These are phyloP conservation scores for Herpailurus yagouaroundi DNA, from an alignment of 2,113 vertebrate genomes.

Conservation along the genomic window DNA sequence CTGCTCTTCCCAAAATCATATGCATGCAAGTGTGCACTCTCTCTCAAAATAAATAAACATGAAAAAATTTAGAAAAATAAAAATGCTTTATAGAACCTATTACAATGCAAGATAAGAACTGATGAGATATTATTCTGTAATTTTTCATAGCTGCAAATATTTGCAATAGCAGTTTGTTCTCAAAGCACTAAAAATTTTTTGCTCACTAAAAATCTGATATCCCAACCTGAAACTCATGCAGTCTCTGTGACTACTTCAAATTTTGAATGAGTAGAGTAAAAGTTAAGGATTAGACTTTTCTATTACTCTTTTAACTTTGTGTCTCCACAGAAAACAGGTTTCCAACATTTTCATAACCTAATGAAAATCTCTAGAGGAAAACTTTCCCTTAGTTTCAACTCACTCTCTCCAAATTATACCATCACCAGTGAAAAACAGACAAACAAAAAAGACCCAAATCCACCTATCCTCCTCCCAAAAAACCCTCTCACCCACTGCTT, in stretches of 20 bases:
- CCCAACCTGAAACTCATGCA: neutral
- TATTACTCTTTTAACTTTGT: neutral
- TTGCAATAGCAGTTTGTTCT: neutral
- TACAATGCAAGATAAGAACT: neutral
- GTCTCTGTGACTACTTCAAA: neutral
- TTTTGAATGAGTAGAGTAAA: conserved; percentile 29
- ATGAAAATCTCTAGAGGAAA: conserved; percentile 45
- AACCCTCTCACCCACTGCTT: neutral
- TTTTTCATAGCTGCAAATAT: conserved; percentile 27
- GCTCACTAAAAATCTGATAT: conserved; percentile 39
- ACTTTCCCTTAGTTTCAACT: conserved; percentile 50
- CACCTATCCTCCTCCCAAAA: neutral
- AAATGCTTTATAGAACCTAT: neutral
- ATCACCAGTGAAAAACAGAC: neutral
- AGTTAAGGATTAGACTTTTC: conserved; percentile 22
- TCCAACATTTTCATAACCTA: conserved; percentile 36
- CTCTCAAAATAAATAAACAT: neutral
- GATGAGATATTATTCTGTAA: neutral
- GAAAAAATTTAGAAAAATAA: too few species aligned
- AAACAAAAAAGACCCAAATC: neutral
- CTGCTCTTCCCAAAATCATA: too few species aligned
- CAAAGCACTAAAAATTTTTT: conserved; percentile 27
- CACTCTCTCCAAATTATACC: conserved; percentile 10
- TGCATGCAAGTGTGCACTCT: too few species aligned
- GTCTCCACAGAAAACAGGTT: neutral